Base-by-base conservation (phyloP, 2,113 vertebrate species). In the Cichladusa arquata region DNA sequence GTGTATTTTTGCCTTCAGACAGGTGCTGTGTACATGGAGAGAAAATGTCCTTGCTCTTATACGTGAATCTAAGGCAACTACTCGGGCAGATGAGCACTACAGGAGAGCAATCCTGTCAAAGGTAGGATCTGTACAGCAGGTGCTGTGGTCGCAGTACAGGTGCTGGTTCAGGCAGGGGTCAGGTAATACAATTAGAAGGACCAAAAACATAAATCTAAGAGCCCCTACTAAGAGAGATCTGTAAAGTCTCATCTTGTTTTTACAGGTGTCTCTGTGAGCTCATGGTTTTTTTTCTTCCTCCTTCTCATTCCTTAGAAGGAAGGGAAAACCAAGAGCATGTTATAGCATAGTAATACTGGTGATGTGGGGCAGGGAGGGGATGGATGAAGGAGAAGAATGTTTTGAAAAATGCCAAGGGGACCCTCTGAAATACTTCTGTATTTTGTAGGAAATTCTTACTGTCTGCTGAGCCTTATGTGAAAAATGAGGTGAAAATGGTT, bases 11-110 rank as follows among this genome's bases (percentile, higher is more conserved):
- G 10, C 56, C 42, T 40, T 53, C 79, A 99, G 99, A 58, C 86
- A 70, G 29, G 60, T 87, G 24, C 72, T 99, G 26, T 60, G 3
- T 79, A 83, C 54, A 0, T 99, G 99, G 99, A 98, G 96, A 90
- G 95, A 97, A 81, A 98, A 98, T 31, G 62, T 96, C 2, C 34
- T 60, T 31, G 88, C 95, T 47, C 83, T 57, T 76, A 58, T 22
- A 26, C 57, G 48, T 44, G 95, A 98, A 81, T 96, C 85, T 11
- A 85, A 95, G 31, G 96, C 95, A 48, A 86, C 95, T 26, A 48
- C 36, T 34, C 54, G 1, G 87, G 98, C 98, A 61, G 86, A 94
- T 48, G 85, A 90, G 69, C 98, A 98, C 95, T 97, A 97, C 95
- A 81, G 92, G 42, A 97, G 90, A 83, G 51, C 72, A 42, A 19